Percentiles rank a stretch among this genome's conserved stretches.
phyloP scores from a whole-genome alignment of 2,113 vertebrate species.

The Lamprotornis superbus region DNA sequence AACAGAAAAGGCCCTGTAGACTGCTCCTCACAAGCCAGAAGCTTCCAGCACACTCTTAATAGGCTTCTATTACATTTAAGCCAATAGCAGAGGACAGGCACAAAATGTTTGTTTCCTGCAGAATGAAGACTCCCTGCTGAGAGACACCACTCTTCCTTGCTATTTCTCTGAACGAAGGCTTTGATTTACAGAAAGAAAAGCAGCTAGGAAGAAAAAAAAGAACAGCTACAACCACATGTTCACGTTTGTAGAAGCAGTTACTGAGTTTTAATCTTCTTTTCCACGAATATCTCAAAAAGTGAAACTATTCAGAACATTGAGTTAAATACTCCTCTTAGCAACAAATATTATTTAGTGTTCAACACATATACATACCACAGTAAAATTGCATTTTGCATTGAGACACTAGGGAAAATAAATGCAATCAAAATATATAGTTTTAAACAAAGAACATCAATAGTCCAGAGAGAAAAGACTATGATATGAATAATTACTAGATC shows the following conservation, averaged over 20 bases:
- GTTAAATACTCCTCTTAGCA: neutral
- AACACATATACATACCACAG: neutral
- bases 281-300: neutral
- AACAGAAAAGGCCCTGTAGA: neutral
- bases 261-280: neutral
- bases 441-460: neutral
- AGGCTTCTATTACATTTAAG: neutral
- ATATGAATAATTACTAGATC: accelerated
- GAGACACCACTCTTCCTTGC: neutral
- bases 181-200: slow-evolving; percentile 22
- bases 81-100: slow-evolving; percentile 15
- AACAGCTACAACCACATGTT: neutral
- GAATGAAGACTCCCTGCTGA: slow-evolving; percentile 33
- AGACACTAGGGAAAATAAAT: neutral
- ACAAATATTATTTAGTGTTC: neutral
- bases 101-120: slow-evolving; percentile 18
- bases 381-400: neutral
- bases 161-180: slow-evolving; percentile 15
- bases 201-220: neutral
- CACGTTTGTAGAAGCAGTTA: neutral
- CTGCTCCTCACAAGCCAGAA: neutral
- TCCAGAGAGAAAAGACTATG: neutral
- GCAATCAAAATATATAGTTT: neutral
- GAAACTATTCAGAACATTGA: neutral
- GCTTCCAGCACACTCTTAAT: neutral